Evolutionary conservation across 2,797 vertebrate species (phyloP).

Genomic region (Lepilemur septentrionalis): DNA sequence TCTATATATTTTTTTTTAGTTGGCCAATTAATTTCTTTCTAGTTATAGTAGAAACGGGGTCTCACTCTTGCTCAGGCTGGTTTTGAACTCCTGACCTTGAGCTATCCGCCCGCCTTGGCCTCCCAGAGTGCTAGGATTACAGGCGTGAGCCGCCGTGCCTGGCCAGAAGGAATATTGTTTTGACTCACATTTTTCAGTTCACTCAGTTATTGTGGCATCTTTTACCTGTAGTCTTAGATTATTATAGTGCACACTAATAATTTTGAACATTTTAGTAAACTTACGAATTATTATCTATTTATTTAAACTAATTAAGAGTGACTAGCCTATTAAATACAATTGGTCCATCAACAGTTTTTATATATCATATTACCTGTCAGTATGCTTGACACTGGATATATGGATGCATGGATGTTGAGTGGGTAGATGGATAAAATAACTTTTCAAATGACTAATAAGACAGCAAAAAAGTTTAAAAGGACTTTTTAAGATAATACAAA

Average conservation of each 20-base stretch:
- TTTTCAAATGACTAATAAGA: neutral
- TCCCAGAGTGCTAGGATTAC: too few relatives aligned
- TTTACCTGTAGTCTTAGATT: neutral
- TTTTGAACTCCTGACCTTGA: too few relatives aligned
- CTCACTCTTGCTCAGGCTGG: too few relatives aligned
- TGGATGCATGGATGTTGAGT: neutral
- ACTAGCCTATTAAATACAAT: neutral
- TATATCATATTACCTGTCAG: too few relatives aligned
- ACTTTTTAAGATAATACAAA: neutral
- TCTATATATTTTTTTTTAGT: too few relatives aligned
- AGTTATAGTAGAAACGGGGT: too few relatives aligned
- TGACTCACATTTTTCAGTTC: neutral
- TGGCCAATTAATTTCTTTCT: too few relatives aligned
- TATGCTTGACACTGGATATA: neutral
- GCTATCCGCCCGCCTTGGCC: too few relatives aligned
- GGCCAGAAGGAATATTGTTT: neutral
- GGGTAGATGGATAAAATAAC: neutral
- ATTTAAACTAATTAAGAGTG: neutral
- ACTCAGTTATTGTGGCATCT: neutral
- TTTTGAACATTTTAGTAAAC: neutral
- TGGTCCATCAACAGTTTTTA: neutral
- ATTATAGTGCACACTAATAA: neutral
- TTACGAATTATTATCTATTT: neutral
- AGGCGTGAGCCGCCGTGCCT: too few relatives aligned
- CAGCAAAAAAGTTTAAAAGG: too few relatives aligned